phyloP scores from a whole-genome alignment of 2,113 vertebrate genomes.

The Malurus cyaneus region DNA sequence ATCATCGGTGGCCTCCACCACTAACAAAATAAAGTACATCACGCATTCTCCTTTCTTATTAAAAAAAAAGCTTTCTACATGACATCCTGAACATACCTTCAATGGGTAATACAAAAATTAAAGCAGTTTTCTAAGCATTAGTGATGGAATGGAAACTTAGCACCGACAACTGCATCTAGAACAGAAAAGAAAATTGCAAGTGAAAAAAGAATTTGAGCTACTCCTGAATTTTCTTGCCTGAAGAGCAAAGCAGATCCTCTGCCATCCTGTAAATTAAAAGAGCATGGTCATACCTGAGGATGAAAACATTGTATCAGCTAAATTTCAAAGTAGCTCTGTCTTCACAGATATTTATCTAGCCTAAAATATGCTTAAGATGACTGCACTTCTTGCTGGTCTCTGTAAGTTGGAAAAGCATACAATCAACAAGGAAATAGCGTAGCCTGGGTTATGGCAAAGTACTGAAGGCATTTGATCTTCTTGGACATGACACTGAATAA shows the following conservation, averaged over 20 bases:
- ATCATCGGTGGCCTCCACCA: neutral
- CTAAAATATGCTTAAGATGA: neutral
- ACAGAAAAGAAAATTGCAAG: neutral
- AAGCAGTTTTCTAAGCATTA: neutral
- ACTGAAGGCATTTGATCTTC: neutral
- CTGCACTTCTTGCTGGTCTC: neutral
- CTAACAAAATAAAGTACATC: neutral
- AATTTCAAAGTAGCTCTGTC: neutral
- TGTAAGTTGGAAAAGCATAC: neutral
- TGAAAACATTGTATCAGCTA: neutral
- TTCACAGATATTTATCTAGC: neutral
- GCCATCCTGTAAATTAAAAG: neutral
- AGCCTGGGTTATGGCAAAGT: neutral
- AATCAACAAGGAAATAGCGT: neutral
- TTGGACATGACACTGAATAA: neutral
- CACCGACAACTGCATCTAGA: neutral
- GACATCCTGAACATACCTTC: neutral
- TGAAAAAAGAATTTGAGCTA: neutral
- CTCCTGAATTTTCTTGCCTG: neutral
- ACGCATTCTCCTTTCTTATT: neutral
- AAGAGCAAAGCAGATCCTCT: neutral
- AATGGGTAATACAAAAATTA: neutral
- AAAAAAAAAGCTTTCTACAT: neutral
- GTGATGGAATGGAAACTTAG: neutral
- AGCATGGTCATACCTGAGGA: neutral